Percentiles rank a stretch among this genome's conserved stretches.
Conservation (phyloP, 2,797 vertebrate genomes). For the Tragelaphus eurycerus region DNA sequence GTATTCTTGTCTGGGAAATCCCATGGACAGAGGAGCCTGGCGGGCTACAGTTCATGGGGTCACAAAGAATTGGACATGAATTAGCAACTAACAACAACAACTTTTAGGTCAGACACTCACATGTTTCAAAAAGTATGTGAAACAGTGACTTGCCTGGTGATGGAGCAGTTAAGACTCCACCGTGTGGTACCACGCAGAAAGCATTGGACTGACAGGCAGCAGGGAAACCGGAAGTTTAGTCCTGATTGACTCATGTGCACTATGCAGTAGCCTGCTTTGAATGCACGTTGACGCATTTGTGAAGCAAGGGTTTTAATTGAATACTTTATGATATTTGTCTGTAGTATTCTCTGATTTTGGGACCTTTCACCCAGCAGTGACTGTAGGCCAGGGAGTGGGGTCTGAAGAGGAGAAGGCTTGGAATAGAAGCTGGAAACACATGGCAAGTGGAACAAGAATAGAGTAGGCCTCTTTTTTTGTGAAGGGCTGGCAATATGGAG, state of each 20-base stretch:
- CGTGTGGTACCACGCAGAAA: not conserved
- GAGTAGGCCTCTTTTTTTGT: not conserved
- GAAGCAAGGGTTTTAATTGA: slow-evolving; percentile 9
- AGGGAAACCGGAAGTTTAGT: not conserved
- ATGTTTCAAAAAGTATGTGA: not conserved
- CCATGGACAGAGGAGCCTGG: no score
- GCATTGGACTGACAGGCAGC: not conserved
- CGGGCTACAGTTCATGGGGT: no score
- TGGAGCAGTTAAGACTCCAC: not conserved
- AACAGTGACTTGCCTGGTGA: not conserved
- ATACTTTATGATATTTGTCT: not conserved
- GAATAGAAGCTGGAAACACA: not conserved
- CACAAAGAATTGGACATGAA: not conserved
- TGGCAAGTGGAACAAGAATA: not conserved
- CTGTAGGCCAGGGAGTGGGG: not conserved
- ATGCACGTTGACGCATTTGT: not conserved
- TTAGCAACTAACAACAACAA: not conserved
- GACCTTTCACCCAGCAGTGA: not conserved
- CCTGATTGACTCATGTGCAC: not conserved
- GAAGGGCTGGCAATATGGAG: not conserved
- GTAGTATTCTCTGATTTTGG: not conserved
- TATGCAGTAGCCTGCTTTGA: not conserved
- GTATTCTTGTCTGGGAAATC: no score
- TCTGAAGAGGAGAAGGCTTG: not conserved
- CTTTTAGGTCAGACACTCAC: not conserved